Evolutionary conservation across 1,140 invertebrate species (phyloP).

Genomic region (Drosophila repletoides): DNA sequence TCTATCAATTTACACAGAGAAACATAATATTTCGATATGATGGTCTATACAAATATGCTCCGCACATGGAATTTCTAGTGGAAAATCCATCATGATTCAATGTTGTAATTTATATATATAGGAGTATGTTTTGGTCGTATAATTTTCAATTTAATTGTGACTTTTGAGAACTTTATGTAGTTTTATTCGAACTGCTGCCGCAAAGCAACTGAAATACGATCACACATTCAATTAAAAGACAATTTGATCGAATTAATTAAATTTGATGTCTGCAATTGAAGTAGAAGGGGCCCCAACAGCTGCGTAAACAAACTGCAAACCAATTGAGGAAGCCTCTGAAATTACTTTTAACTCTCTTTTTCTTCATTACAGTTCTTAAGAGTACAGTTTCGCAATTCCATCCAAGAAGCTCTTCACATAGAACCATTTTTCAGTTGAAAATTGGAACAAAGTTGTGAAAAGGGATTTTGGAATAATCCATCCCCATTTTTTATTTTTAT

Average conservation of each 20-base stretch:
- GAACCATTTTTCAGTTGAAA: too few relatives aligned
- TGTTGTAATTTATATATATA: conserved; percentile 1
- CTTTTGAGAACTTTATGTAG: conserved; percentile 13
- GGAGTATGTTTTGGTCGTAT: too few relatives aligned
- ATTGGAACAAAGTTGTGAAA: too few relatives aligned
- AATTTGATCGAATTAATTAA: conserved; percentile 78
- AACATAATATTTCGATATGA: background rate
- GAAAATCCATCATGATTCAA: too few relatives aligned
- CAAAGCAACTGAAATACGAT: conserved; percentile 51
- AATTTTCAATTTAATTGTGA: conserved; percentile 6
- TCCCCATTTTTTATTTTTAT: too few relatives aligned
- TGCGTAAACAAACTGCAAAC: conserved; percentile 74
- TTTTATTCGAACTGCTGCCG: conserved; percentile 14
- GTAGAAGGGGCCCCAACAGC: conserved; percentile 42
- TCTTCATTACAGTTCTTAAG: too few relatives aligned
- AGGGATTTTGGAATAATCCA: too few relatives aligned
- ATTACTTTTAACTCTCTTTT: too few relatives aligned
- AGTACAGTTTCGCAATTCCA: conserved; percentile 29
- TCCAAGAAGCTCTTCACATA: too few relatives aligned
- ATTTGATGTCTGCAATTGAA: conserved; percentile 56
- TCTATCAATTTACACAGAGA: background rate
- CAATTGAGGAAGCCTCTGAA: conserved; percentile 54
- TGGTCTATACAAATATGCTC: background rate
- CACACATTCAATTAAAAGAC: conserved; percentile 74
- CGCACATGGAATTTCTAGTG: background rate